Evolutionary conservation across 2,888 invertebrate species (phyloP), one percentile per base, ranked within the genome.

Genomic region (Melieria crassipennis): DNA sequence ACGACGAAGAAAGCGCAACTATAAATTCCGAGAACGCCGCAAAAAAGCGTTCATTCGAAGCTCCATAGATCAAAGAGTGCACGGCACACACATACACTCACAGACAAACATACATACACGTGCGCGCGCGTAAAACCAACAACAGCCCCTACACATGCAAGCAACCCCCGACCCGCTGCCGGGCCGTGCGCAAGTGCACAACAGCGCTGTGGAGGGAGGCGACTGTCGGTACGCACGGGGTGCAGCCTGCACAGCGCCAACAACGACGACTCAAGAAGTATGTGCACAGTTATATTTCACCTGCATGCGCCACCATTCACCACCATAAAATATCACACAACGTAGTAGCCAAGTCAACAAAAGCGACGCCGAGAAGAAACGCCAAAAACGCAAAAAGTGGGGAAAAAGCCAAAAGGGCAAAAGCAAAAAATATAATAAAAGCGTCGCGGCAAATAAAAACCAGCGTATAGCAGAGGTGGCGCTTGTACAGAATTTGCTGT

Each of bases 1-100:
- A 30, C 13, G 56, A 45, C 50, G 30, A 65, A 73, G 55, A 63
- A 73, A 71, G 67, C 65, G 64, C 58, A 75, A 75, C 79, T 66
- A 74, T 67, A 78, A 78, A 77, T 78, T 58, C 30, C 58, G 55
- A 57, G 57, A 16, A 46, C 30, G 77, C 73, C 65, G 61, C 62
- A 69, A 75, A 77, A 76, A 80, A 76, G 78, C 80, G 75, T 75
- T 76, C 75, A 76, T 75, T 78, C 74, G 75, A 75, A 77, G 79
- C 82, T 84, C 79, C 78, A 85, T 85, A 85, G 82, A 84, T 84
- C 85, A 84, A 84, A 81, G 75, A 79, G 75, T 77, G 76, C 76
- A 74, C 74, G 57, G 65, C 5, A 71, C 43, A 7, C 46, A 67
- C 45, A 52, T 50, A 67, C 43, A 61, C n/a, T n/a, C n/a, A n/a